Base-by-base conservation (phyloP, 2,797 vertebrate species). In the Takifugu ocellatus region DNA sequence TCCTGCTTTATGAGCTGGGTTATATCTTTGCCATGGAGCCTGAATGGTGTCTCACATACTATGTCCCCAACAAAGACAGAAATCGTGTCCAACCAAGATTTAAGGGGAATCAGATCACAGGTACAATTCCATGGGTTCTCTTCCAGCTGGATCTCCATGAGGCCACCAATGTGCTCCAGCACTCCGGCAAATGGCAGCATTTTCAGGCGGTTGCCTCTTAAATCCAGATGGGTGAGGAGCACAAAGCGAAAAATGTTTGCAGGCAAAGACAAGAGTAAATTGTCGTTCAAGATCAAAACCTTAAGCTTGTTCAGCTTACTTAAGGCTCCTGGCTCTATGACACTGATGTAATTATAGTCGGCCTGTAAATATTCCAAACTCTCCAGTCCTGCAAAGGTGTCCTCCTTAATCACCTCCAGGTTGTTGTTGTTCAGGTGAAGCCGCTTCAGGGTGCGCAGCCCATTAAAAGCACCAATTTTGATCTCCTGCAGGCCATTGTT, bases 61-160 rank as follows among this genome's bases (percentile, higher is more conserved):
- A 99, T 96, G 85, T 99, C 96, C 0, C 96, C 96, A 1, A 98
- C 95, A 0, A 96, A 98, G 25, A 98, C 95, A 0, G 96, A 94
- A 66, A 98, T 97, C n/a, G 96, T 98, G 84, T 98, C 97, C 57
- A 99, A 76, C 97, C 97, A 99, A 44, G 96, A 93, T 79, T 97
- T 98, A 50, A 99, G 94, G 0, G 96, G 94, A 50, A 98, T 93
- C 56, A 99, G 83, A 78, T 99, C 97, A 0, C 97, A 99, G 16
- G 96, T 98, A 85, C 97, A 99, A 63, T 99, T 99, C 97, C 97
- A 99, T 0, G 97, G 97, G 68, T 99, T 99, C 75, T 98, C 96
- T 74, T 98, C 96, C 70, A 99, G 89, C 89, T 98, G 96, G 70
- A 99, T 98, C 84, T 99, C 97, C 95, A 99, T 97, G 79, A 99